phyloP scores from a whole-genome alignment of 1,140 invertebrate species.

The Drosophila melanogaster region Release_6_plus_ISO1_MT NT_033779.5:14123001-14123500 shows the following conservation, averaged over 20 bases:
- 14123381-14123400: slow-evolving; percentile 7
- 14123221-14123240: slow-evolving; percentile 40
- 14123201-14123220: slow-evolving; percentile 52
- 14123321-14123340: slow-evolving; percentile 75
- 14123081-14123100: slow-evolving; percentile 76
- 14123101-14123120: slow-evolving; percentile 71
- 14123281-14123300: slow-evolving; percentile 36
- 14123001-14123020: slow-evolving; percentile 12
- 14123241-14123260: slow-evolving; percentile 79
- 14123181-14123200: slow-evolving; percentile 44
- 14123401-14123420: slow-evolving; percentile 5
- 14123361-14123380: slow-evolving; percentile 39
- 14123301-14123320: slow-evolving; percentile 31
- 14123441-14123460: slow-evolving; percentile 61
- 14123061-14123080: slow-evolving; percentile 73
- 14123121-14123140: slow-evolving; percentile 17
- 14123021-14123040: slow-evolving; percentile 73
- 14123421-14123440: slow-evolving; percentile 13
- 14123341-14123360: slow-evolving; percentile 81
- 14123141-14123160: slow-evolving; percentile 13
- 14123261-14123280: slow-evolving; percentile 78
- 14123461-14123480: slow-evolving; percentile 46
- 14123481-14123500: slow-evolving; percentile 33
- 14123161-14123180: slow-evolving; percentile 36
- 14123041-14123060: slow-evolving; percentile 81